Conservation (phyloP, 1,140 invertebrate species). For the Grapholita molesta region DNA sequence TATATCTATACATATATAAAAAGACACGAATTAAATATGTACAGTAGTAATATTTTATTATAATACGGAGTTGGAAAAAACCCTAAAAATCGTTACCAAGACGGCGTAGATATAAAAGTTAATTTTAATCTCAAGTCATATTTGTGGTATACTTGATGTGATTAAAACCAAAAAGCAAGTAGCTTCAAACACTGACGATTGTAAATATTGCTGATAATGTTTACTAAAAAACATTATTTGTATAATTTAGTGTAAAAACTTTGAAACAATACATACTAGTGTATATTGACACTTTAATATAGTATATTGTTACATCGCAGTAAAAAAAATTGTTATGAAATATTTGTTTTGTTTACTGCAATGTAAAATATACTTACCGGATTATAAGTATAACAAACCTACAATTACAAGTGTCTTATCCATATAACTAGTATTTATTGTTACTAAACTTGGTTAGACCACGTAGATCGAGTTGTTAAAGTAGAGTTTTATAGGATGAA, state of each 20-base stretch:
- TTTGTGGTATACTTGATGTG: constrained; percentile 69
- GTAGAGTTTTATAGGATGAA: constrained; percentile 27
- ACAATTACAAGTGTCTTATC: background rate
- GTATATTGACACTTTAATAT: background rate
- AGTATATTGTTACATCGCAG: too few relatives aligned
- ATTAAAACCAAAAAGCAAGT: constrained; percentile 67
- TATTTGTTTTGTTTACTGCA: too few relatives aligned
- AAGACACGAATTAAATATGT: constrained; percentile 21
- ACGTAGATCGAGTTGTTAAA: constrained; percentile 29
- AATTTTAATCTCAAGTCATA: constrained; percentile 44
- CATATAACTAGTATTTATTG: constrained; percentile 11
- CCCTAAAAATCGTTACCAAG: constrained; percentile 20
- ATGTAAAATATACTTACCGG: too few relatives aligned
- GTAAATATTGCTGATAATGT: constrained; percentile 48
- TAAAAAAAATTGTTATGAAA: too few relatives aligned
- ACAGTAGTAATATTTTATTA: constrained; percentile 28
- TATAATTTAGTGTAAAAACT: constrained; percentile 1
- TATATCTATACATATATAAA: constrained; percentile 13
- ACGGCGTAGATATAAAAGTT: constrained; percentile 50
- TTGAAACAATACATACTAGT: background rate
- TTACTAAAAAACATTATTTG: constrained; percentile 20
- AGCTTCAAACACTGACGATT: constrained; percentile 49
- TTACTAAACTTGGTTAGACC: constrained; percentile 27
- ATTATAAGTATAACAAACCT: background rate
- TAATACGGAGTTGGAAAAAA: constrained; percentile 23